A percentile compares a stretch with the other conserved stretches of the same genome.
phyloP scores from a whole-genome alignment of 2,797 vertebrate species.

The Pristis pectinata region DNA sequence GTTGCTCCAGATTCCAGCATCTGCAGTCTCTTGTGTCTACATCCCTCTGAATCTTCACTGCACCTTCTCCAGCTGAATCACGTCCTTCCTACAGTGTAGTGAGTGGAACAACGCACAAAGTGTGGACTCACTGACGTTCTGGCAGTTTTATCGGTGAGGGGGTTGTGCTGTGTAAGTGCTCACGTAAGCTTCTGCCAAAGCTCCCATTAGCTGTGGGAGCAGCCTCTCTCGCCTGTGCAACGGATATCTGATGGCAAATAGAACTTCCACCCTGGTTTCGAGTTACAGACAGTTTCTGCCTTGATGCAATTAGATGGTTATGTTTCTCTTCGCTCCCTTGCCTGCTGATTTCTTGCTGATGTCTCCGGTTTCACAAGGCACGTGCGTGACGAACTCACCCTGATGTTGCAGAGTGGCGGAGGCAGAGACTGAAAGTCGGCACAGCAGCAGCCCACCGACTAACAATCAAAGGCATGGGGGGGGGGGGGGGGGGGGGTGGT shows the following conservation, averaged over 20 bases:
- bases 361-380: conserved; percentile 32
- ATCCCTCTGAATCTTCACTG: too few species aligned
- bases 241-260: background rate
- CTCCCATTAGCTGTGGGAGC: background rate
- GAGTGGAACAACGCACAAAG: too few species aligned
- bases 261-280: conserved; percentile 15
- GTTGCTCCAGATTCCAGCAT: too few species aligned
- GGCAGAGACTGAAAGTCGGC: background rate
- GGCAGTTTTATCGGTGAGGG: too few species aligned
- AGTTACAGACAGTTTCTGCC: conserved; percentile 14
- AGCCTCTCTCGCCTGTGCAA: too few species aligned
- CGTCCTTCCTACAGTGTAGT: too few species aligned
- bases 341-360: background rate
- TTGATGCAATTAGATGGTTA: conserved; percentile 32
- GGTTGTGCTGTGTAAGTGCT: background rate
- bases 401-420: background rate
- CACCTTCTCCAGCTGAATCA: too few species aligned
- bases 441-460: background rate
- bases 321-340: background rate
- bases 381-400: background rate
- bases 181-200: background rate
- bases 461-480: background rate
- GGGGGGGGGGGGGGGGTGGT: background rate
- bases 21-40: too few species aligned
- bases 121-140: too few species aligned